Base-by-base conservation (phyloP, 2,888 invertebrate genomes). In the Tyria jacobaeae region DNA sequence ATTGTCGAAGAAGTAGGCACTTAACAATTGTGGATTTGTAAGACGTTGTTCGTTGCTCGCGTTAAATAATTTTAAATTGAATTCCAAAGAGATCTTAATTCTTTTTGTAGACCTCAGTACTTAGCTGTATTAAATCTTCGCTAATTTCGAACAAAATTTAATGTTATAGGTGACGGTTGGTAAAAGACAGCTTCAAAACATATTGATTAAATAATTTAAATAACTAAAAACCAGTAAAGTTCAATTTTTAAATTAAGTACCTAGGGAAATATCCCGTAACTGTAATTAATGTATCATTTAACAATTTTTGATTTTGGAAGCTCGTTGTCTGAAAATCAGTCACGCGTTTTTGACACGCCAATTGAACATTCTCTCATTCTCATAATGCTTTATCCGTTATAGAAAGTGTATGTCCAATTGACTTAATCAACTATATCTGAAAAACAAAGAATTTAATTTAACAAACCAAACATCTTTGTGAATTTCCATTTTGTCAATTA, bases 351-450 rank as follows among this genome's bases (percentile, higher is more conserved):
- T 44, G 44, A 21, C 44, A 44, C 44, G 44, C 21, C 44, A 21
- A 44, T 44, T 44, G 21, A 44, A 44, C 44, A 44, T 44, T 44
- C n/a, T n/a, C n/a, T n/a, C n/a, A n/a, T n/a, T n/a, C n/a, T n/a
- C n/a, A 44, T 12, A 5, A 21, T 44, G 21, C 21, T 44, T 21
- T 44, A 44, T 12, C 44, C 21, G 44, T 44, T 44, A 12, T 44
- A 17, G 44, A 17, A 44, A 21, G 44, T 44, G 17, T 21, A 49
- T 15, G 25, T 27, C 27, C 21, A 25, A 25, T 15, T 14, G 10
- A 25, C 9, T n/a, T 48, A 48, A 25, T 48, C 17, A 21, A 41
- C 41, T 41, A n/a, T 35, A 12, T 12, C 12, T 35, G 3, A 10
- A 10, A 12, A 35, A 10, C 6, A 34, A 34, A 9, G 34, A 4